Conservation (phyloP, 2,888 invertebrate species). For the Caprella mutica region DNA sequence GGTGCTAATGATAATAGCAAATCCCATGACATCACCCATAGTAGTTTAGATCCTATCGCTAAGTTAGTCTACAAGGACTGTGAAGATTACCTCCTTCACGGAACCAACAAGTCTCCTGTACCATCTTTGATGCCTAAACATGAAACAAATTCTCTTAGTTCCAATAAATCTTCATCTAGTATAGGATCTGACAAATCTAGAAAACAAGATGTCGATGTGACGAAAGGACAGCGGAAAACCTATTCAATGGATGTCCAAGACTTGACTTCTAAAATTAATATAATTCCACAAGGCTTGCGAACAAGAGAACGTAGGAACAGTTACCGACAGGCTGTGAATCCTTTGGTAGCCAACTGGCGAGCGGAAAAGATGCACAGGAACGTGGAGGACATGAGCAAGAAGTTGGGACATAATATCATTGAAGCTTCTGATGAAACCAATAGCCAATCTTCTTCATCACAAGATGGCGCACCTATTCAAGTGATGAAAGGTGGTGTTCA, state of each 20-base stretch:
- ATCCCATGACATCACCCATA: conserved; percentile 14
- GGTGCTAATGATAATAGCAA: conserved; percentile 8
- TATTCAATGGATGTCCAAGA: too few species aligned
- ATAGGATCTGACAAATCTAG: neutral
- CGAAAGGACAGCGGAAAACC: too few species aligned
- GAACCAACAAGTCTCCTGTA: conserved; percentile 23
- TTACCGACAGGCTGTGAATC: conserved; percentile 32
- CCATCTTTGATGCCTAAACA: conserved; percentile 27
- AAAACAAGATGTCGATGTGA: too few species aligned
- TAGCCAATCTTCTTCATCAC: neutral
- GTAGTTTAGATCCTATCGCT: conserved; percentile 25
- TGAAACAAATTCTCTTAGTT: conserved; percentile 5
- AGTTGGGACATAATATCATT: neutral
- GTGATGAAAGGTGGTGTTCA: conserved; percentile 13
- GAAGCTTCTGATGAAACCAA: conserved; percentile 1
- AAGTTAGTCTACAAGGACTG: conserved; percentile 28
- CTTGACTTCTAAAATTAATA: conserved; percentile 24
- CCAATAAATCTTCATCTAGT: neutral
- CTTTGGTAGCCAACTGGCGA: conserved; percentile 7
- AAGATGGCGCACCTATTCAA: neutral
- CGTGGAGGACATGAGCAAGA: neutral
- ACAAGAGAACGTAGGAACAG: conserved; percentile 32
- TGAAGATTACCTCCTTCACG: conserved; percentile 29
- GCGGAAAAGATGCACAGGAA: neutral
- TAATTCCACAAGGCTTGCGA: conserved; percentile 26